These are phyloP conservation scores for Cololabis saira DNA, from an alignment of 2,113 vertebrate genomes.

Conservation along the genomic window DNA sequence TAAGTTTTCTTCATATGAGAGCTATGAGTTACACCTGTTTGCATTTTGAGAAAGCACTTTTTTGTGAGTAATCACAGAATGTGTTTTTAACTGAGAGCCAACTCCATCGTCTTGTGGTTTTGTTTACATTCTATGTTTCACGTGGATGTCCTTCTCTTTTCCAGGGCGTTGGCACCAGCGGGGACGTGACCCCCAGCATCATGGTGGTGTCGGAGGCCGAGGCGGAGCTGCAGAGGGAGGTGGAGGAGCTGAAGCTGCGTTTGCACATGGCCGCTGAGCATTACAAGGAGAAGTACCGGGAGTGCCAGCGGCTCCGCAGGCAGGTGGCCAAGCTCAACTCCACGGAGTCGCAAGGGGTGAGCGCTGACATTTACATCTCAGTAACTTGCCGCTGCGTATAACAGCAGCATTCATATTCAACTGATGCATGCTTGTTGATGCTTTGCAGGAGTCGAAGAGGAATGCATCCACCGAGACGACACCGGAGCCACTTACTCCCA, in stretches of 20 bases:
- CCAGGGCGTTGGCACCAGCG: conserved; percentile 75
- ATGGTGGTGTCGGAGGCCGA: conserved; percentile 80
- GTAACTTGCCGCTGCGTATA: not conserved
- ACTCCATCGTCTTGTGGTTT: not conserved
- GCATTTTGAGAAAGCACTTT: no score
- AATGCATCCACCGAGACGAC: conserved; percentile 71
- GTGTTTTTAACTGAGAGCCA: not conserved
- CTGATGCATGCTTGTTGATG: conserved; percentile 2
- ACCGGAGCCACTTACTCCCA: conserved; percentile 63
- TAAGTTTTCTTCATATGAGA: no score
- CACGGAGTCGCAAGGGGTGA: conserved; percentile 84
- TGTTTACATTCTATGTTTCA: not conserved
- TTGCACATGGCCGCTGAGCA: conserved; percentile 98
- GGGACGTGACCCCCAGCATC: conserved; percentile 44
- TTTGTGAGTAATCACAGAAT: no score
- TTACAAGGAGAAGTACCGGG: conserved; percentile 98
- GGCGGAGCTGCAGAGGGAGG: conserved; percentile 94
- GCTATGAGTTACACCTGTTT: no score
- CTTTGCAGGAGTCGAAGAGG: conserved; percentile 76
- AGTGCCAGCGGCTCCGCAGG: conserved; percentile 95
- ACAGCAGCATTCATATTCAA: no score
- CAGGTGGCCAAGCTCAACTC: conserved; percentile 90
- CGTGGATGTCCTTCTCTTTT: not conserved
- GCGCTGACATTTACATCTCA: conserved; percentile 19
- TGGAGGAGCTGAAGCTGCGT: conserved; percentile 96